Percentiles rank a stretch among this genome's conserved stretches.
These are phyloP conservation scores for Falco cherrug DNA, from an alignment of 2,797 vertebrate species.

Conservation along the genomic window DNA sequence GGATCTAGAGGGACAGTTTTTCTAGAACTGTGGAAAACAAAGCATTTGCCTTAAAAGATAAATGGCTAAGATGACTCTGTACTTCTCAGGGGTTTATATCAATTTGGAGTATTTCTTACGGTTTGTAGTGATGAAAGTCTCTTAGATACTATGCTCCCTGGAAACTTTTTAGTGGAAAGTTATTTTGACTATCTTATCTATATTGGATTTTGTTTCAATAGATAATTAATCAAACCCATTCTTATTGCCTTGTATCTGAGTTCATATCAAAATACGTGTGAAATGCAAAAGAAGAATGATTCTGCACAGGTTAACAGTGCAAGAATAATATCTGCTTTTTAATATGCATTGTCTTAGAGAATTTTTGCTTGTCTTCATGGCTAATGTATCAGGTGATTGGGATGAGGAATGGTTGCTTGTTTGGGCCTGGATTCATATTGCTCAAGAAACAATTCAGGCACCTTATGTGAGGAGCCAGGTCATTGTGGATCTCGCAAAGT, in stretches of 20 bases:
- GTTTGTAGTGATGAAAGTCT: background rate
- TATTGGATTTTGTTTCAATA: background rate
- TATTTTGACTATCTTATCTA: background rate
- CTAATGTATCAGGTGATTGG: background rate
- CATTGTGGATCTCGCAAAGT: background rate
- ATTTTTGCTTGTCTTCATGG: background rate
- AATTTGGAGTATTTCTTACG: background rate
- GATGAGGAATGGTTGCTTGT: background rate
- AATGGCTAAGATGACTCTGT: background rate
- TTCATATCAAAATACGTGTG: background rate
- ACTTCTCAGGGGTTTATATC: background rate
- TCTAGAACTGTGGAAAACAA: background rate
- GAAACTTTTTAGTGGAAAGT: background rate
- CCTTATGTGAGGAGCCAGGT: background rate
- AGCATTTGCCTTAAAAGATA: background rate
- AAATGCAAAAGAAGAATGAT: background rate
- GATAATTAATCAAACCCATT: background rate
- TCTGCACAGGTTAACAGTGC: background rate
- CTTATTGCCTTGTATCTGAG: background rate
- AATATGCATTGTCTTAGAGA: accelerated
- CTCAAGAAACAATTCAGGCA: background rate
- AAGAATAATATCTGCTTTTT: background rate
- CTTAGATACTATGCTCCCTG: background rate
- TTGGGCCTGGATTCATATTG: background rate
- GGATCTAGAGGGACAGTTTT: background rate